Percentiles rank a stretch among this genome's conserved stretches.
Evolutionary conservation across 2,797 vertebrate genomes (phyloP).

Genomic region (Typhlichthys subterraneus): DNA sequence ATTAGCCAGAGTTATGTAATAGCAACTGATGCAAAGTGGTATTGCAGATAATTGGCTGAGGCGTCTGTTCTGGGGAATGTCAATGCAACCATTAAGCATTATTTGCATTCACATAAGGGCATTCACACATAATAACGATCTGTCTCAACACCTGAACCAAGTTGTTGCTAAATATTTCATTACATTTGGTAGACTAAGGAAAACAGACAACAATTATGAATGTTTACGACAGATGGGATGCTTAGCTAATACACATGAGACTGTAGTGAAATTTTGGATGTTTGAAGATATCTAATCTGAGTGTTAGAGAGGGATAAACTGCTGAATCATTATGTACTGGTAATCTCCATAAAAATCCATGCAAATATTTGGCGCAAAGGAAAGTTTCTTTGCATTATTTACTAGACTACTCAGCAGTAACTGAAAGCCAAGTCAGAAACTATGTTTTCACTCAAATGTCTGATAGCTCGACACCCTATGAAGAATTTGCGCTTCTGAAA

Average conservation of each 20-base stretch:
- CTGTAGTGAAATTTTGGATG: constrained; percentile 29
- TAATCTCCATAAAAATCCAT: constrained; percentile 58
- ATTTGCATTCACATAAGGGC: constrained; percentile 31
- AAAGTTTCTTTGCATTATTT: constrained; percentile 12
- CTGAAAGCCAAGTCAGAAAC: constrained; percentile 42
- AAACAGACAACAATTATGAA: constrained; percentile 16
- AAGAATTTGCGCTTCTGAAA: too few relatives aligned
- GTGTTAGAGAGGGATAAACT: constrained; percentile 42
- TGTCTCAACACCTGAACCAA: constrained; percentile 20
- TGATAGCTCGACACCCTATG: constrained; percentile 1
- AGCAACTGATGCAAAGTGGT: constrained; percentile 40
- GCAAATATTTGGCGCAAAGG: constrained; percentile 39
- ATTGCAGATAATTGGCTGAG: constrained; percentile 40
- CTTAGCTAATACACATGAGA: constrained; percentile 30
- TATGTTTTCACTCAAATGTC: constrained; percentile 30
- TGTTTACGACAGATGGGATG: constrained; percentile 22
- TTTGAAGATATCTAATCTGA: constrained; percentile 32
- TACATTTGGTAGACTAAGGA: constrained; percentile 23
- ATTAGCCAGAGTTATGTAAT: constrained; percentile 51
- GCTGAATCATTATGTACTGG: constrained; percentile 29
- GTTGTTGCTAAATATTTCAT: constrained; percentile 26
- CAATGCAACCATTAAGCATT: constrained; percentile 34
- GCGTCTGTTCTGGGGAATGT: constrained; percentile 40
- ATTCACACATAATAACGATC: constrained; percentile 25
- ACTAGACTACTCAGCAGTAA: constrained; percentile 42